Base-by-base conservation (phyloP, 2,797 vertebrate genomes). In the Uromys caudimaculatus region DNA sequence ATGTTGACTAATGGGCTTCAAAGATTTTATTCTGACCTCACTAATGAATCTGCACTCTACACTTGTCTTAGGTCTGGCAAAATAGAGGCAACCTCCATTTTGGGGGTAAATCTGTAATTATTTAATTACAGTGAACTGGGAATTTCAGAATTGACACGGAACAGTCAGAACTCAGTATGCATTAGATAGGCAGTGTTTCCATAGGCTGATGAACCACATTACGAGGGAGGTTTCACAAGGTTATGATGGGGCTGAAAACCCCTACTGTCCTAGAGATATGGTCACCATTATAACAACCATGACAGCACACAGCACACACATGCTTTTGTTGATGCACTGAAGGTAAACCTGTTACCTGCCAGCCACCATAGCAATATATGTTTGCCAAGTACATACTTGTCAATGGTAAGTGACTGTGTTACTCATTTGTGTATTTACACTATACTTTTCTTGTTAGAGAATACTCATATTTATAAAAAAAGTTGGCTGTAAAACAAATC, bases 91-190 rank as follows among this genome's bases (percentile, higher is more conserved):
- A 62, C 56, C 64, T 94, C 24, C 21, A 50, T 56, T 62, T 35
- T 86, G 6, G 41, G 41, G 83, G 32, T 38, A 79, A 88, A 93
- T 35, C 3, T 41, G 85, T 91, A 62, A 86, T 86, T 41, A 92
- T 90, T 82, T 89, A 71, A 64, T 60, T 8, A 10, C 54, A 75
- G 44, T 11, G 62, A 96, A 4, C 6, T 85, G 73, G 58, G 95
- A 92, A 88, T 64, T 97, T 89, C 38, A 93, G 60, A 92, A 41
- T 44, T n/a, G 69, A 41, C 32, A 64, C 38, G 71, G n/a, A 71
- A 1, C 27, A 23, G 32, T 85, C 62, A 52, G 62, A 85, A 81
- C 38, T 50, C 35, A 79, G 29, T 10, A 19, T 11, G 52, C 24
- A 16, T 1, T 19, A 38, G 4, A 32, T 44, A 89, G 67, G 14